Conservation (phyloP, 35 echinoderm and acorn worm species). For the Apostichopus californicus region DNA sequence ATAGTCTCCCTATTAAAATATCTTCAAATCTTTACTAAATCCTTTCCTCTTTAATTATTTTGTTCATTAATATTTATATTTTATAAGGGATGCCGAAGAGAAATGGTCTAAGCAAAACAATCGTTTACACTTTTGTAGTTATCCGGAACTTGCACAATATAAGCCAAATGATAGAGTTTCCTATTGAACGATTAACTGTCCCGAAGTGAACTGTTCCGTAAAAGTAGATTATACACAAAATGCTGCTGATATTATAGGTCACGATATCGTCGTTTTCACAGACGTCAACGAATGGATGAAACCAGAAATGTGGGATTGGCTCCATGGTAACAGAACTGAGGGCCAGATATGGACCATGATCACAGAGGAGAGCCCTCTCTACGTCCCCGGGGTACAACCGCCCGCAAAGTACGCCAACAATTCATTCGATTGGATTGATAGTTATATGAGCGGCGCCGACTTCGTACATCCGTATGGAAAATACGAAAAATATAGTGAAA, state of each 20-base stretch:
- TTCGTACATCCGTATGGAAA: conserved; percentile 24
- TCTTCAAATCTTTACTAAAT: no score
- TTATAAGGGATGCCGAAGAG: no score
- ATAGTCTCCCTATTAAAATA: no score
- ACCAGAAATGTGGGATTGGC: conserved; percentile 37
- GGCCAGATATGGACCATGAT: conserved; percentile 45
- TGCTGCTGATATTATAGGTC: background rate
- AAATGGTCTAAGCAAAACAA: no score
- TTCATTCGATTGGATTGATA: conserved; percentile 15
- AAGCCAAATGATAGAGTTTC: conserved; percentile 40
- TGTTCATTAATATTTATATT: no score
- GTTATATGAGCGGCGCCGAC: conserved; percentile 6
- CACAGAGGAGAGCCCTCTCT: conserved; percentile 25
- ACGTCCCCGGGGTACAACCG: conserved; percentile 20
- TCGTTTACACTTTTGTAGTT: background rate
- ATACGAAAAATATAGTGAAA: background rate
- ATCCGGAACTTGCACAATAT: conserved; percentile 16
- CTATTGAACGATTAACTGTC: background rate
- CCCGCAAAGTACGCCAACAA: conserved; percentile 10
- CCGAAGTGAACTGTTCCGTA: background rate
- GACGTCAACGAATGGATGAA: conserved; percentile 21
- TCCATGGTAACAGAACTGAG: background rate
- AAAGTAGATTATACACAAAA: background rate
- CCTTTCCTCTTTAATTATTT: no score
- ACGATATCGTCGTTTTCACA: conserved; percentile 13